Evolutionary conservation across 2,888 invertebrate genomes (phyloP).

Genomic region (Scaptomyza caliginosa): DNA sequence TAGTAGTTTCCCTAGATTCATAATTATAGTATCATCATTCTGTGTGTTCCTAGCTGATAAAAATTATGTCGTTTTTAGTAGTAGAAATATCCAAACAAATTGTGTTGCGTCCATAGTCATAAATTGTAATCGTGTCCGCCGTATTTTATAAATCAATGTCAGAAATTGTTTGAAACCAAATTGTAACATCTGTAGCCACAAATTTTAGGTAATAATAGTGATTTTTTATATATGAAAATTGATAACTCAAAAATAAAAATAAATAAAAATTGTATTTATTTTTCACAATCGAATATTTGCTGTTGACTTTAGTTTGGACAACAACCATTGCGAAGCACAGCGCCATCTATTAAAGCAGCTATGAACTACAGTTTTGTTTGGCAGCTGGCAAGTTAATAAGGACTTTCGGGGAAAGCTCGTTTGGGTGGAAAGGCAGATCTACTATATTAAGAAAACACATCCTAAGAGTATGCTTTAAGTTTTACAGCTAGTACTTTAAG

Average conservation of each 20-base stretch:
- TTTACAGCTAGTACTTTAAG: not conserved
- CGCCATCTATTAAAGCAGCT: constrained; percentile 6
- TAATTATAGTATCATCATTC: not conserved
- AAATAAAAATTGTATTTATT: constrained; percentile 16
- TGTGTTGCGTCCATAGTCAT: constrained; percentile 69
- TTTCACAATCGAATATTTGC: not conserved
- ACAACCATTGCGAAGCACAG: not conserved
- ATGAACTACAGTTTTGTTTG: not conserved
- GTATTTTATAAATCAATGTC: constrained; percentile 34
- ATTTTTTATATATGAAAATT: constrained; percentile 19
- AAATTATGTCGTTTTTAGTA: constrained; percentile 32
- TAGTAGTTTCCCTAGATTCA: constrained; percentile 31
- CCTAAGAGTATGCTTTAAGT: not conserved
- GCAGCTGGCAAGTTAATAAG: no score
- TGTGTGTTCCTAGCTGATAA: constrained; percentile 64
- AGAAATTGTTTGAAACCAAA: constrained; percentile 6
- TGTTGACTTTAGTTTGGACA: not conserved
- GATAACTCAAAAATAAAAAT: constrained; percentile 2
- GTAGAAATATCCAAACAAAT: not conserved
- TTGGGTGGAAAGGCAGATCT: not conserved
- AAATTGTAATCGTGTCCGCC: constrained; percentile 33
- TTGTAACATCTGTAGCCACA: constrained; percentile 43
- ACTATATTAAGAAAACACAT: not conserved
- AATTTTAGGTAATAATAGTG: constrained; percentile 43
- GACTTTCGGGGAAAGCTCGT: not conserved